A percentile compares a stretch with the other conserved stretches of the same genome.
Evolutionary conservation across 1,140 invertebrate genomes (phyloP).

Genomic region (Adelges cooleyi): DNA sequence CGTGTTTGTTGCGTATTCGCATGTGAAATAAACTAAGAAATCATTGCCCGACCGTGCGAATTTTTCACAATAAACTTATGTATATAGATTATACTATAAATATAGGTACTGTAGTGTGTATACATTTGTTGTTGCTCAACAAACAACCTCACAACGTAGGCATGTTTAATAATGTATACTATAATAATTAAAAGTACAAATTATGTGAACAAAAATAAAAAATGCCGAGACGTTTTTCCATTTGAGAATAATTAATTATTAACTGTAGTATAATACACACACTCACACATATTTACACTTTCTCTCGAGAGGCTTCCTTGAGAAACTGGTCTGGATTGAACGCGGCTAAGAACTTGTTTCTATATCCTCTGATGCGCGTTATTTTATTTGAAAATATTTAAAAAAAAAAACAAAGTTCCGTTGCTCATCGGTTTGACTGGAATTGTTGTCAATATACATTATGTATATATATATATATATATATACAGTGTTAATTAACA

Average conservation of each 20-base stretch:
- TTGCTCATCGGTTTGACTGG: no score
- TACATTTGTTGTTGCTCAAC: background rate
- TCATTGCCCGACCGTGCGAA: background rate
- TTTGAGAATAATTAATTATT: background rate
- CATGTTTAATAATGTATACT: background rate
- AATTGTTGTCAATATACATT: no score
- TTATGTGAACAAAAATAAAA: slow-evolving; percentile 7
- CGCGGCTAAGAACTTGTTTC: background rate
- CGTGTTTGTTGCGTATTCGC: no score
- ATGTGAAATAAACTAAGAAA: no score
- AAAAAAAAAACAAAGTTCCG: no score
- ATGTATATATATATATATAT: no score
- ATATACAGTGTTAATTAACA: background rate
- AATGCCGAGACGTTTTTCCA: background rate
- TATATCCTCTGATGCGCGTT: background rate
- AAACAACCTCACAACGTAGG: background rate
- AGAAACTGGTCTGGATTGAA: background rate
- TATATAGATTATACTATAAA: background rate
- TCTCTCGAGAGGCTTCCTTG: background rate
- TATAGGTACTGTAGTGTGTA: no score
- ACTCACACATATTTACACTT: background rate
- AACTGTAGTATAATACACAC: background rate
- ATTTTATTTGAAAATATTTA: background rate
- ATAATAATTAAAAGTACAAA: background rate
- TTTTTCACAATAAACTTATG: background rate